These are phyloP conservation scores for Drosophila sturtevanti DNA, from an alignment of 1,140 invertebrate genomes.

Conservation along the genomic window DNA sequence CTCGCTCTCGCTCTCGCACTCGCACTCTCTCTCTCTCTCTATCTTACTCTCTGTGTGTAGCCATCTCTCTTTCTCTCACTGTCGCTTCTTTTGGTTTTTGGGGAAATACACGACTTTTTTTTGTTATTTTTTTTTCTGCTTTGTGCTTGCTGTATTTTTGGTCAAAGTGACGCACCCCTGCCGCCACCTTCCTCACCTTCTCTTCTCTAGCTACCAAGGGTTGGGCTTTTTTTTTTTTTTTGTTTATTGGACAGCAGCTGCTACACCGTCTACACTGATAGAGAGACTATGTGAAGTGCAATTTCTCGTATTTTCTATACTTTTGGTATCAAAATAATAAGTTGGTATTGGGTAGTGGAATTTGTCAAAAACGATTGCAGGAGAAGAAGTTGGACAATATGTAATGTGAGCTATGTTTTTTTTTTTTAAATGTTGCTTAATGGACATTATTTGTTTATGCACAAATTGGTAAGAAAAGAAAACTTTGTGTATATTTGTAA, in stretches of 20 bases:
- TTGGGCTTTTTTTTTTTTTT: neutral
- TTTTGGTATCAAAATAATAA: constrained; percentile 2
- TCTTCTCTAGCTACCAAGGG: neutral
- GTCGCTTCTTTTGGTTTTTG: neutral
- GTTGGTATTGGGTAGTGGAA: neutral
- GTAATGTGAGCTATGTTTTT: neutral
- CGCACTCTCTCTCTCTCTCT: constrained; percentile 12
- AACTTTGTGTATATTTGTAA: too few relatives aligned
- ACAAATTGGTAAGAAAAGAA: too few relatives aligned
- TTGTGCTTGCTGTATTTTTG: neutral
- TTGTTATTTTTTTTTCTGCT: neutral
- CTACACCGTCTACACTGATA: neutral
- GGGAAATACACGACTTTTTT: neutral
- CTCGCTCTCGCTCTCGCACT: constrained; percentile 8
- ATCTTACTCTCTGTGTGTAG: constrained; percentile 15
- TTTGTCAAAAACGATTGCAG: neutral
- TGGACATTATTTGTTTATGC: too few relatives aligned
- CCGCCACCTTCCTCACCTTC: neutral
- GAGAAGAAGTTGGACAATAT: neutral
- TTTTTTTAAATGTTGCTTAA: neutral
- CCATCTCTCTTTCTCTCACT: constrained; percentile 12
- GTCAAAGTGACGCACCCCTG: neutral
- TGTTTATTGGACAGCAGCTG: neutral
- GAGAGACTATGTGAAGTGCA: constrained; percentile 2
- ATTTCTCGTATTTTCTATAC: constrained; percentile 2